phyloP scores from a whole-genome alignment of 2,797 vertebrate genomes.

The Microchirus variegatus region DNA sequence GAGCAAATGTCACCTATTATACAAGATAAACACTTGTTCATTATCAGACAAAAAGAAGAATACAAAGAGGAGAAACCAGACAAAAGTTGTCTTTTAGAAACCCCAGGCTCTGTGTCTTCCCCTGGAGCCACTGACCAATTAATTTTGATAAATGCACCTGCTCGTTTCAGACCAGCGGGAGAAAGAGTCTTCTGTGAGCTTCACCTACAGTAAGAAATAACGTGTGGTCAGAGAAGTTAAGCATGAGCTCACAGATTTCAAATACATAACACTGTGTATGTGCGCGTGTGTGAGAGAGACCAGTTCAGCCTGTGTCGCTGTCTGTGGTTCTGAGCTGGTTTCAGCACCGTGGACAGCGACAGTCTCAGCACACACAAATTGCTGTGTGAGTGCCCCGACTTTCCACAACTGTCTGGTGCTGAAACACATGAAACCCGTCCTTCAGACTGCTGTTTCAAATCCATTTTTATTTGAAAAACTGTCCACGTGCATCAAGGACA shows the following conservation, averaged over 20 bases:
- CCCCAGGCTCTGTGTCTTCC: constrained; percentile 16
- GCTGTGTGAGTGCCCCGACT: not conserved
- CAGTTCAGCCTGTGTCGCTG: constrained; percentile 44
- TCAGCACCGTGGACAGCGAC: constrained; percentile 55
- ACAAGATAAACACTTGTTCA: constrained; percentile 23
- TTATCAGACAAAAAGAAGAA: not conserved
- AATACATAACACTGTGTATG: no score
- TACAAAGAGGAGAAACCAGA: constrained; percentile 23
- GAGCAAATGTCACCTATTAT: not conserved
- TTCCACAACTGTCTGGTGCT: not conserved
- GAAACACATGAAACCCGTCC: no score
- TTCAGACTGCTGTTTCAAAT: no score
- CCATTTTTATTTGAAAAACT: no score
- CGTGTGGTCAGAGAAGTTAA: not conserved
- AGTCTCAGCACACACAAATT: constrained; percentile 1
- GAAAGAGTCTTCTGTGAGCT: constrained; percentile 30
- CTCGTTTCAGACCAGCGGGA: constrained; percentile 39
- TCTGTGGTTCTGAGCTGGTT: constrained; percentile 65
- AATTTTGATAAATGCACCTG: constrained; percentile 74
- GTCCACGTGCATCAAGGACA: no score
- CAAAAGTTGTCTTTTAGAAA: constrained; percentile 39
- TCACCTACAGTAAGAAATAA: not conserved
- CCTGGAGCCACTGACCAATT: constrained; percentile 66
- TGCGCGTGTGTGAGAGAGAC: not conserved
- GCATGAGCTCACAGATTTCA: not conserved